Base-by-base conservation (phyloP, 2,888 invertebrate genomes). In the Trissolcus japonicus region DNA sequence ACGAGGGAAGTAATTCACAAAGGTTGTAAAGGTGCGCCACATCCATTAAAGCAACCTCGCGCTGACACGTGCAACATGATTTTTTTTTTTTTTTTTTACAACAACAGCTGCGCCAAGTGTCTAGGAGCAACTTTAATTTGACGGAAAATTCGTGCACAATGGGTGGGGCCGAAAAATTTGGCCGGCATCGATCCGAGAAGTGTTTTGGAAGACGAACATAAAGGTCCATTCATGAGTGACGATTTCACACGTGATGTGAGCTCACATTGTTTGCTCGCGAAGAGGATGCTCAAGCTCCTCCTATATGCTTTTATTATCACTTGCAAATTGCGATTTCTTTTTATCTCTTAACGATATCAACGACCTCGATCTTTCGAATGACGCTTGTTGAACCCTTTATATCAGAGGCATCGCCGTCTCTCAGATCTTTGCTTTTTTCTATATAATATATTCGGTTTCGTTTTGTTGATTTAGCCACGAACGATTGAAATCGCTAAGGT, bases 121-220 rank as follows among this genome's bases (percentile, higher is more conserved):
- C 68, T 50, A 50, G 29, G 48, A 61, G 67, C 71, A 46, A 63
- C 60, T 67, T 77, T 72, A 72, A 77, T 77, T 72, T 72, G 72
- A 68, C 60, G 72, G 77, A 72, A 72, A 77, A 77, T 77, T 72
- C 56, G 60, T 57, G 48, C 74, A 76, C 77, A 80, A 78, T 68
- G 76, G 65, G 73, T 9, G 35, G 25, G 35, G 21, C 48, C 21
- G 46, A 50, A 59, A 63, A 14, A 53, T 61, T 53, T 43, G 51
- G 3, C 16, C 11, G n/a, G 16, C 48, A 71, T 57, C 57, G 59
- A 72, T 65, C 65, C 35, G 59, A n/a, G 54, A 65, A 56, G 54
- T 65, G 59, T 59, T 62, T 69, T 56, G 16, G 56, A 50, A 50
- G 43, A 16, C 40, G 46, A 55, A 16, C 41, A 41, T 62, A 62